Percentiles rank a stretch among this genome's conserved stretches.
Evolutionary conservation across 2,113 vertebrate genomes (phyloP).

Genomic region (rat (Rattus norvegicus)): DNA sequence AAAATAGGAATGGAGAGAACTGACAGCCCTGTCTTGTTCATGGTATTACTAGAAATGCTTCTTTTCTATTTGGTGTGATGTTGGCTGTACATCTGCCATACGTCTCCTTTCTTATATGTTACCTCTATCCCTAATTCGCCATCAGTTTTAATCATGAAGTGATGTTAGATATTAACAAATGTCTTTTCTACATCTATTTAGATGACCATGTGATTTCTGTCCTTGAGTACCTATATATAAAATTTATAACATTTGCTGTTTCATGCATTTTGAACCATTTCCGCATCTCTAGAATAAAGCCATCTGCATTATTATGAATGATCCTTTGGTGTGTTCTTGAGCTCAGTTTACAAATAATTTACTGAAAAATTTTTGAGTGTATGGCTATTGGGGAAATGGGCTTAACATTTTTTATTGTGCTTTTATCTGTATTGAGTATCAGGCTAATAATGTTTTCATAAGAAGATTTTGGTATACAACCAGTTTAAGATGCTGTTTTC

Average conservation of each 20-base stretch:
- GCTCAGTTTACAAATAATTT: background rate
- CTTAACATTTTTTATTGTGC: background rate
- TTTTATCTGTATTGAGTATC: background rate
- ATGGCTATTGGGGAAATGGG: background rate
- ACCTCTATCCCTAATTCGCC: background rate
- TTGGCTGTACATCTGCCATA: background rate
- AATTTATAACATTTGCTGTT: background rate
- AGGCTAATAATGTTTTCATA: background rate
- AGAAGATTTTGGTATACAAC: background rate
- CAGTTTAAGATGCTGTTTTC: background rate
- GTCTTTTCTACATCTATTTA: background rate
- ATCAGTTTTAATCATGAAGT: background rate
- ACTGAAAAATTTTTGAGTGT: background rate
- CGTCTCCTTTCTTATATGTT: background rate
- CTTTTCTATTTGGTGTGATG: background rate
- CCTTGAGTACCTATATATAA: background rate
- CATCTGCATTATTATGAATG: background rate
- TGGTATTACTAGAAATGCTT: background rate
- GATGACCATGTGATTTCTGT: background rate
- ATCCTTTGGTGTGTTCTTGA: background rate
- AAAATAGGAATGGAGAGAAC: background rate
- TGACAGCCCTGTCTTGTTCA: background rate
- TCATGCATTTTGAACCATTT: background rate
- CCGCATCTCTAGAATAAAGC: background rate
- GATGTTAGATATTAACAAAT: background rate